Base-by-base conservation (phyloP, 2,797 vertebrate species). In the Lophius americanus region DNA sequence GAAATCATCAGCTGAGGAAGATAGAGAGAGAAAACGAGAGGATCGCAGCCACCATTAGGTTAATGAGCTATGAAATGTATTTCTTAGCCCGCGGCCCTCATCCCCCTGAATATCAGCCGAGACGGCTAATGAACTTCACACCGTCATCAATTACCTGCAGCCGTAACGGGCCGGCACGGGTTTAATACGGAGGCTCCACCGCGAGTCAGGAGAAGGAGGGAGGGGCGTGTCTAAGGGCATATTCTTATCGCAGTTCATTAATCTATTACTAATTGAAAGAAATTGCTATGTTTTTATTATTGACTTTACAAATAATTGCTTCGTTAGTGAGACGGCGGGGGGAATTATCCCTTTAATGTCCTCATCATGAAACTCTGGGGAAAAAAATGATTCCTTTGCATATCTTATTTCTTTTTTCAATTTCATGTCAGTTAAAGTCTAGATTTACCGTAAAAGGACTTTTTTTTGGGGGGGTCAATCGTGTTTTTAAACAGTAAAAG, bases 51-150 rank as follows among this genome's bases (percentile, higher is more conserved):
- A 61, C 70, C 83, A 82, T 88, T 85, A 88, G 82, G 72, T 85
- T 88, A 90, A 92, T 89, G 87, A 87, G 82, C 79, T 84, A 86
- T 89, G 88, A 91, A 87, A 90, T 88, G 88, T 81, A 85, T 90
- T 87, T 86, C 81, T 87, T 76, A 72, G 83, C 84, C 76, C 23
- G 59, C 75, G 65, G 82, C 71, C 75, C 75, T 76, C 70, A 83
- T 75, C 84, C 75, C 76, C 68, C 71, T 87, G 82, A 89, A 88
- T 85, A 86, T 81, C 85, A 88, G 79, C 86, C 86, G 83, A 88
- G 80, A 75, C 42, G 55, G 54, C 68, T 85, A 87, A 90, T 88
- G 83, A 91, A 89, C 85, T 88, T 90, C 78, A 88, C 78, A 83
- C 68, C 6, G 55, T 48, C 80, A 79, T 89, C 87, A 89, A 85